These are phyloP conservation scores for Agonopterix arenella DNA, from an alignment of 2,888 invertebrate genomes.

Conservation along the genomic window DNA sequence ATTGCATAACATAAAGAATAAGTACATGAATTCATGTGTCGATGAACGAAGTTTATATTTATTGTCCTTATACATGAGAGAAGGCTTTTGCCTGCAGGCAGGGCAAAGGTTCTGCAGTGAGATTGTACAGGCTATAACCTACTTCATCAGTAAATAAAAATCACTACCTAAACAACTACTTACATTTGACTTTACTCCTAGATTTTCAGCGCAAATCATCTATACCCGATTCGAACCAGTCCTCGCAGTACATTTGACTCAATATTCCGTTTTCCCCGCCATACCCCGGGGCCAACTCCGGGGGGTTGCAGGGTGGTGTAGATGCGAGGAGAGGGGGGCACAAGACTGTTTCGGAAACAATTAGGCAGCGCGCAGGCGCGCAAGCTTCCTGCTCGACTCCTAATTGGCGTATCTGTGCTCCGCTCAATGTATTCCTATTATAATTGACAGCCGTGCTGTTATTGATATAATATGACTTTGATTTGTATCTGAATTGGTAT, in stretches of 20 bases:
- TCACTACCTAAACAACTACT: too few species aligned
- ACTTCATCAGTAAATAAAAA: too few species aligned
- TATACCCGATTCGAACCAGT: too few species aligned
- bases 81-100: too few species aligned
- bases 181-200: too few species aligned
- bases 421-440: slow-evolving; percentile 50
- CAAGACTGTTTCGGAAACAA: slow-evolving; percentile 56
- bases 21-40: too few species aligned
- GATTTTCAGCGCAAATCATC: too few species aligned
- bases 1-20: too few species aligned
- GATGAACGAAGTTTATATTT: too few species aligned
- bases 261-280: slow-evolving; percentile 5
- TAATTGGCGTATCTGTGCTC: slow-evolving; percentile 69
- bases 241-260: slow-evolving; percentile 10
- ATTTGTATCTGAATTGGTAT: slow-evolving; percentile 21
- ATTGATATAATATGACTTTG: slow-evolving; percentile 33
- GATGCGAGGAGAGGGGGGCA: slow-evolving; percentile 10
- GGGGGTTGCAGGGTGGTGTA: slow-evolving; percentile 9
- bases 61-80: too few species aligned
- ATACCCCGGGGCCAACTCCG: slow-evolving; percentile 9
- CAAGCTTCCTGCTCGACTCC: slow-evolving; percentile 45
- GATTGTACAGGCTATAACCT: too few species aligned
- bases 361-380: slow-evolving; percentile 67
- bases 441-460: slow-evolving; percentile 54
- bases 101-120: too few species aligned